Conservation (phyloP, 2,888 invertebrate genomes). For the Acronicta psi region DNA sequence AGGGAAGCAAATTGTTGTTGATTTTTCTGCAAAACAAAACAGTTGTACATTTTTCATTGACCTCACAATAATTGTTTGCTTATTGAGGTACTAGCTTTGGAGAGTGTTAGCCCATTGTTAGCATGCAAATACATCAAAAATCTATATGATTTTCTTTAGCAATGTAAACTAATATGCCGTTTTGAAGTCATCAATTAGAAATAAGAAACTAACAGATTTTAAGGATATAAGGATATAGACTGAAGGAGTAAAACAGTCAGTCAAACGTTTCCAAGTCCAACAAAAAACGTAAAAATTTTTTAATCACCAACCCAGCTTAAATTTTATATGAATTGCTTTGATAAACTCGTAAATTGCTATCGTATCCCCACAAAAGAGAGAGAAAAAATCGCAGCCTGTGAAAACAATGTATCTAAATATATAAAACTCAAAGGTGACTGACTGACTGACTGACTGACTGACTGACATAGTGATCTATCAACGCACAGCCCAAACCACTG, state of each 20-base stretch:
- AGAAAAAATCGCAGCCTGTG: conserved; percentile 47
- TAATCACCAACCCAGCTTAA: conserved; percentile 14
- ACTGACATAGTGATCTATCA: no score
- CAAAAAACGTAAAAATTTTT: no score
- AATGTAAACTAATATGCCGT: no score
- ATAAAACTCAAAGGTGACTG: no score
- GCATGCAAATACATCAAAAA: not conserved
- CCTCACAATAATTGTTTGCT: conserved; percentile 6
- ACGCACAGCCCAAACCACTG: no score
- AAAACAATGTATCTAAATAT: conserved; percentile 49
- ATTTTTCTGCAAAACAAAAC: conserved; percentile 30
- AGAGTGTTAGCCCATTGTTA: not conserved
- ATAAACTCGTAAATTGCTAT: conserved; percentile 39
- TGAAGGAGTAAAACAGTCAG: no score
- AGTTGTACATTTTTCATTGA: conserved; percentile 12
- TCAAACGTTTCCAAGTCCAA: no score
- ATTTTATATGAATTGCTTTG: conserved; percentile 32
- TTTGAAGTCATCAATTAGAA: no score
- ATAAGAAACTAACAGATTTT: no score
- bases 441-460: no score
- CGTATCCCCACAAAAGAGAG: conserved; percentile 35
- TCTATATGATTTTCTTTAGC: no score
- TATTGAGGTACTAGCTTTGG: not conserved
- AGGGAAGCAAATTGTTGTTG: conserved; percentile 26
- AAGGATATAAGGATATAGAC: no score